These are phyloP conservation scores for Caenorhabditis angaria DNA, from an alignment of 2,888 invertebrate genomes.

Conservation along the genomic window DNA sequence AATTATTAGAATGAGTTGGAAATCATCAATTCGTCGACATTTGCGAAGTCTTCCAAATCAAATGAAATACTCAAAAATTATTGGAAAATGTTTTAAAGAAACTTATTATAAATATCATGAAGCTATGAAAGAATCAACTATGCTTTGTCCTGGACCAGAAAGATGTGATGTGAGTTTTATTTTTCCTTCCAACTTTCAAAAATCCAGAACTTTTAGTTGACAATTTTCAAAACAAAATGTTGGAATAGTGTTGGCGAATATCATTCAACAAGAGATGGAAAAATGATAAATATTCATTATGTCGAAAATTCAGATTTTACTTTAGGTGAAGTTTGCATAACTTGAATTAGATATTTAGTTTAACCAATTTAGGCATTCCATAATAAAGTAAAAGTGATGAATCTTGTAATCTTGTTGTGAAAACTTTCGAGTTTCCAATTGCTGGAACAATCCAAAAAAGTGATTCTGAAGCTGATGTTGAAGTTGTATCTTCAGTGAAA, in stretches of 20 bases:
- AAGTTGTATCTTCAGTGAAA: conserved; percentile 18
- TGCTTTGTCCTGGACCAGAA: conserved; percentile 48
- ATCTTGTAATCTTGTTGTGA: conserved; percentile 32
- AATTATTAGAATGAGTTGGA: conserved; percentile 47
- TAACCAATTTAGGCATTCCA: conserved; percentile 35
- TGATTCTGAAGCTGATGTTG: not conserved
- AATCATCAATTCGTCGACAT: conserved; percentile 25
- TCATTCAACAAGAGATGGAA: conserved; percentile 34
- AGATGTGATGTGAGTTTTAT: conserved; percentile 36
- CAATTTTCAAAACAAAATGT: conserved; percentile 16
- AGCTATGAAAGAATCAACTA: conserved; percentile 12
- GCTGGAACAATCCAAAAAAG: conserved; percentile 36
- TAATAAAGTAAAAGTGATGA: conserved; percentile 31
- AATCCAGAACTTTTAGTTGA: conserved; percentile 14
- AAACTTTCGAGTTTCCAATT: conserved; percentile 8
- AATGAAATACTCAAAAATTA: conserved; percentile 22
- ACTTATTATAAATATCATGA: conserved; percentile 29
- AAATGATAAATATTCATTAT: conserved; percentile 37
- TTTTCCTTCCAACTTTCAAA: not conserved
- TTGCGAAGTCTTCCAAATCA: conserved; percentile 19
- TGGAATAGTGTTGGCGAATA: conserved; percentile 44
- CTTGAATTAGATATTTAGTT: conserved; percentile 13
- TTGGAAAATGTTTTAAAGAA: conserved; percentile 29
- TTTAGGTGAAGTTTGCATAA: conserved; percentile 21
- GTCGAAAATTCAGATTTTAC: conserved; percentile 32